Evolutionary conservation across 1,140 invertebrate genomes (phyloP), one percentile per base, ranked within the genome.

Genomic region (Drosophila malerkotliana): DNA sequence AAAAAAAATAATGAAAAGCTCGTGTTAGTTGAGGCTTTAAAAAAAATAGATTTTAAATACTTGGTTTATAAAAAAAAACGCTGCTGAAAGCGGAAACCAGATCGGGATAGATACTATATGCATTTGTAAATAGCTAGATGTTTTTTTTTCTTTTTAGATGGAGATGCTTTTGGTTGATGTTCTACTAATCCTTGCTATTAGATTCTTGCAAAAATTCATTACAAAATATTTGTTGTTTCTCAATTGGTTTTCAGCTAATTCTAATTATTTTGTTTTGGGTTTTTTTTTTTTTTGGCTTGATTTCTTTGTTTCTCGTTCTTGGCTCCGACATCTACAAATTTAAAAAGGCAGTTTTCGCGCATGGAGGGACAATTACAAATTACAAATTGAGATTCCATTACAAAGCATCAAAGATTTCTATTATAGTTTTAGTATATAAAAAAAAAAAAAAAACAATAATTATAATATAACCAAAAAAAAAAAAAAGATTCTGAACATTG

Each of bases 331-430:
- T 76, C 80, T 79, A 79, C 59, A 71, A 71, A 76, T 81, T 79
- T 67, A 83, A 82, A 82, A 84, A 87, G 82, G 82, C 82, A 87
- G 82, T 87, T 88, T 72, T 74, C 56, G 81, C 80, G 83, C 83
- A 88, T 87, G 82, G 82, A 87, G 82, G 82, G 82, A 87, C 75
- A 87, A 72, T 71, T 74, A 63, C 68, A 55, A 72, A 75, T 72
- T 72, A 83, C 66, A 61, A 10, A 14, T 37, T 37, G 80, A 83
- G 81, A 80, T 85, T 84, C 12, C 80, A 57, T 72, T 72, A 83
- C 67, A 61, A 85, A 85, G 72, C 67, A 72, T 72, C 67, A 30
- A 60, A 60, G 67, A 52, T 48, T 54, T 69, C 52, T 37, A 14
- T 30, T 30, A 47, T 61, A 28, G 49, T 48, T 15, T 32, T 18